Evolutionary conservation across 2,888 invertebrate genomes (phyloP).

Genomic region (Hoplodrina blanda): DNA sequence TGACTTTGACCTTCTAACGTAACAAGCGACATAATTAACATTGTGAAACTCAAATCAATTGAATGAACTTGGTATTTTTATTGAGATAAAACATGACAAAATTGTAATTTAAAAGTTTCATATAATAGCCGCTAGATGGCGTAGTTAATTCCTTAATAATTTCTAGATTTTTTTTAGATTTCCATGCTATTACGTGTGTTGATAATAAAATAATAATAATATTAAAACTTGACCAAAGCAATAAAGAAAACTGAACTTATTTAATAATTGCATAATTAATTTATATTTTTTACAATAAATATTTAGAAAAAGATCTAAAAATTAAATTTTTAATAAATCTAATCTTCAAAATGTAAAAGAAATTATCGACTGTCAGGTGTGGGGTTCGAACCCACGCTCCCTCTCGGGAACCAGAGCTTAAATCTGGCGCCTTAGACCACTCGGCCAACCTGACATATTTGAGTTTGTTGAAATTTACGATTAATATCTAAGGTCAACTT

Average conservation of each 20-base stretch:
- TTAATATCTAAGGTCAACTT: background rate
- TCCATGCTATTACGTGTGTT: too few species aligned
- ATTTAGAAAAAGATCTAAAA: background rate
- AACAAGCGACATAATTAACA: background rate
- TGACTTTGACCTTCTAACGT: too few species aligned
- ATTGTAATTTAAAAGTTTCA: background rate
- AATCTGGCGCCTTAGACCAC: slow-evolving; percentile 96
- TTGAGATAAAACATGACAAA: background rate
- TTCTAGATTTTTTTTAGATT: background rate
- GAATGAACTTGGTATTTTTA: background rate
- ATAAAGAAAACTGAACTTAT: background rate
- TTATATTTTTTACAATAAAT: too few species aligned
- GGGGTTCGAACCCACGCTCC: slow-evolving; percentile 96
- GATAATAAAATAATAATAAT: too few species aligned
- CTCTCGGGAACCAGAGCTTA: slow-evolving; percentile 95
- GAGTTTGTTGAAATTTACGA: background rate
- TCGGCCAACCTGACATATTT: slow-evolving; percentile 93
- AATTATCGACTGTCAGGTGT: slow-evolving; percentile 91
- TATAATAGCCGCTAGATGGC: slow-evolving; percentile 28
- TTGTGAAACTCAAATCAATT: background rate
- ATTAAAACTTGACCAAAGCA: background rate
- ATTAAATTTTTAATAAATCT: too few species aligned
- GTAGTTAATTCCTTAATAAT: background rate
- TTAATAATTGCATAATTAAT: background rate
- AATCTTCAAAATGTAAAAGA: background rate